Evolutionary conservation across 2,888 invertebrate species (phyloP).

Genomic region (Perizoma flavofasciatum): DNA sequence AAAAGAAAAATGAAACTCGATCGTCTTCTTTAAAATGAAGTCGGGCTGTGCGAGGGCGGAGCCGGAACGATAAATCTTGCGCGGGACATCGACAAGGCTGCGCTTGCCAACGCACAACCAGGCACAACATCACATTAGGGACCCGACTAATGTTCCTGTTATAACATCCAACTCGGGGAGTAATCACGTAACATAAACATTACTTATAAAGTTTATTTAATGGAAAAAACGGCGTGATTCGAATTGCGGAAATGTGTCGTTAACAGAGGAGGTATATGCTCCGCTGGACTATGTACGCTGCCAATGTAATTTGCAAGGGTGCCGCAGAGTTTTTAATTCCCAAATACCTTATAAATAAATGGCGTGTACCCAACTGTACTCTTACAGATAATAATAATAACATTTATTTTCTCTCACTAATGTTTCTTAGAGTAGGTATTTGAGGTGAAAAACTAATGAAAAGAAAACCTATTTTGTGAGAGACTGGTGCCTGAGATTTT

Average conservation of each 20-base stretch:
- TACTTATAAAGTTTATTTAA: conserved; percentile 41
- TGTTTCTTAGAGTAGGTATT: too few species aligned
- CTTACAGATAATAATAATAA: too few species aligned
- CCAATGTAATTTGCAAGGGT: conserved; percentile 23
- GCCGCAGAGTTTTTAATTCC: conserved; percentile 18
- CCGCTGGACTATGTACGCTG: conserved; percentile 10
- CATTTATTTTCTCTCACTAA: too few species aligned
- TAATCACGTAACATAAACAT: conserved; percentile 40
- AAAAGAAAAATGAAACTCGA: conserved; percentile 59
- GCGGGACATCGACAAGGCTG: conserved; percentile 59
- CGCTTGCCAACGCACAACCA: conserved; percentile 57
- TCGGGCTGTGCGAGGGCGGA: conserved; percentile 48
- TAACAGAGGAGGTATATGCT: conserved; percentile 22
- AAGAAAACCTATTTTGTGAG: too few species aligned
- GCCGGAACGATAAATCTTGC: conserved; percentile 61
- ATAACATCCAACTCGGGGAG: conserved; percentile 49
- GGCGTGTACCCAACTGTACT: too few species aligned
- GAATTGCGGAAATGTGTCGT: conserved; percentile 36
- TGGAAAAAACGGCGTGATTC: conserved; percentile 32
- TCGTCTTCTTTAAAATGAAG: conserved; percentile 58
- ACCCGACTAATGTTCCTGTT: conserved; percentile 60
- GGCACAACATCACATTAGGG: conserved; percentile 60
- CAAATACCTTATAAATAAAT: conserved; percentile 17
- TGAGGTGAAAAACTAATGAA: too few species aligned
- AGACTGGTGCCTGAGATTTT: too few species aligned